These are phyloP conservation scores for Pyrgus malvae DNA, from an alignment of 2,888 invertebrate genomes.

Conservation along the genomic window DNA sequence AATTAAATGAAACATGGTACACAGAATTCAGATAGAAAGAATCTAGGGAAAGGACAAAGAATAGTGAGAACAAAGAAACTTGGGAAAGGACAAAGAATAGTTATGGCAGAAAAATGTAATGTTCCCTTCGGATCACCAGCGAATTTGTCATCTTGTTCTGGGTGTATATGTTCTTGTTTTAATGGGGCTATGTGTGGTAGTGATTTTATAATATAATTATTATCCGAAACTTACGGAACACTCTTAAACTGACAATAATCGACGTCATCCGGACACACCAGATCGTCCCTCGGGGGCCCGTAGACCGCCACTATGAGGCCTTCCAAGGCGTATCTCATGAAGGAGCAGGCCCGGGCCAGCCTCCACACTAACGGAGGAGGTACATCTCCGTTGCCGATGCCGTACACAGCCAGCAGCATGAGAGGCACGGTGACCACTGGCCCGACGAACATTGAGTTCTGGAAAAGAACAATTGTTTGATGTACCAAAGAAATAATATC, in stretches of 20 bases:
- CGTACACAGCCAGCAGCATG: slow-evolving; percentile 92
- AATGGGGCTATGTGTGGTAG: too few species aligned
- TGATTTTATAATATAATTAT: too few species aligned
- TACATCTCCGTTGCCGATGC: slow-evolving; percentile 89
- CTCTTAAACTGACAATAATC: slow-evolving; percentile 89
- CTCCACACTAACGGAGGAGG: slow-evolving; percentile 88
- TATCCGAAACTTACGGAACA: slow-evolving; percentile 70
- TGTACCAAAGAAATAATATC: too few species aligned
- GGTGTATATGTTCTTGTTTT: too few species aligned
- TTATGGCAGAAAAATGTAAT: too few species aligned
- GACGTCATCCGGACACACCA: slow-evolving; percentile 87
- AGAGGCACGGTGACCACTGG: slow-evolving; percentile 93
- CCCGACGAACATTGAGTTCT: slow-evolving; percentile 95
- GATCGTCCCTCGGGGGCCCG: slow-evolving; percentile 86
- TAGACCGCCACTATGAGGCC: slow-evolving; percentile 91
- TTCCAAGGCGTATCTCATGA: slow-evolving; percentile 90
- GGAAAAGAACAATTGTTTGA: slow-evolving; percentile 43
- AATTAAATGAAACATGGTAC: too few species aligned
- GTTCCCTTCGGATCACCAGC: too few species aligned
- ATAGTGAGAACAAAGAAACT: too few species aligned
- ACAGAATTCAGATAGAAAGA: too few species aligned
- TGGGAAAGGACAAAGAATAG: too few species aligned
- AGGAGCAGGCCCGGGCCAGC: slow-evolving; percentile 91
- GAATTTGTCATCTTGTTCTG: too few species aligned
- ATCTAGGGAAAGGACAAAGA: too few species aligned